Percentiles rank a stretch among this genome's conserved stretches.
These are phyloP conservation scores for Coendou prehensilis DNA, from an alignment of 2,797 vertebrate species.

Conservation along the genomic window DNA sequence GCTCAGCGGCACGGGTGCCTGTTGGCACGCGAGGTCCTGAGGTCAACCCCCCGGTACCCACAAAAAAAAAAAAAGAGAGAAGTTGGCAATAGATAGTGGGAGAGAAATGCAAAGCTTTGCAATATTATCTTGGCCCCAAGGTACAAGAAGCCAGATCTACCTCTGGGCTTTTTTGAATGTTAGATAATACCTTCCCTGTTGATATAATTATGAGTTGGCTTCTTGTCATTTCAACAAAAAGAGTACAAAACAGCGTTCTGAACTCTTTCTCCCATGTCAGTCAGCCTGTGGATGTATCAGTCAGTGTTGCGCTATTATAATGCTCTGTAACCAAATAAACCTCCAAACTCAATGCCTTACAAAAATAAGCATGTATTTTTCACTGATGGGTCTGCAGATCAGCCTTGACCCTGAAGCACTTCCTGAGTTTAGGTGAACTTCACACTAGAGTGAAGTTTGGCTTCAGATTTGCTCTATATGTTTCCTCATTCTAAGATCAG, in stretches of 20 bases:
- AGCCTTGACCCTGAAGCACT: neutral
- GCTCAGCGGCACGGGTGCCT: too few relatives aligned
- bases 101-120: neutral
- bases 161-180: neutral
- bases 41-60: neutral
- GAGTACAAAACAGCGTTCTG: neutral
- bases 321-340: neutral
- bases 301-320: neutral
- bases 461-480: neutral
- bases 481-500: neutral
- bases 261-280: neutral
- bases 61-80: neutral
- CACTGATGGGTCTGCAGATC: neutral
- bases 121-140: neutral
- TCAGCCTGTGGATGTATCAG: neutral
- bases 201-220: neutral
- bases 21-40: too few relatives aligned
- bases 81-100: neutral
- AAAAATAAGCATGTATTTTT: constrained; percentile 21
- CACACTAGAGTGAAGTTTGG: neutral
- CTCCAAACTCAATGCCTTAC: neutral
- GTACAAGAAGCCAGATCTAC: neutral
- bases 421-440: neutral
- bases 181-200: neutral
- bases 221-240: constrained; percentile 7